These are phyloP conservation scores for Drosophila sechellia DNA, from an alignment of 1,140 invertebrate genomes.

Conservation along the genomic window DNA sequence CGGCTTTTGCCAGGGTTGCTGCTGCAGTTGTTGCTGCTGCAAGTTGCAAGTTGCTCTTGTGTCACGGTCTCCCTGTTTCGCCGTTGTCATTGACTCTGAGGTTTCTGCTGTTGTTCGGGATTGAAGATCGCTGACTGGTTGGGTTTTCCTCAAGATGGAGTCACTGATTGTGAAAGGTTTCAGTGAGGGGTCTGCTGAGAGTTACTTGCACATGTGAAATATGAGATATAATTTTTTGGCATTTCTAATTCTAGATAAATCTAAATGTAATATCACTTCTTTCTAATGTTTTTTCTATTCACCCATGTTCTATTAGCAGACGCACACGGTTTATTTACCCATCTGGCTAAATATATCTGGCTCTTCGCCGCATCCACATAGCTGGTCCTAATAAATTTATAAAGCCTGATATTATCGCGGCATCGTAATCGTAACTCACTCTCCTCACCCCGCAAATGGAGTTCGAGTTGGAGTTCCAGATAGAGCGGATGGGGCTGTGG, in stretches of 20 bases:
- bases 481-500: conserved; percentile 12
- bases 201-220: too few species aligned
- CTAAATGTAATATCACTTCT: too few species aligned
- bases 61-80: not conserved
- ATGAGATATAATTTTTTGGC: too few species aligned
- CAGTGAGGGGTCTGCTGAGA: not conserved
- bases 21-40: conserved; percentile 3
- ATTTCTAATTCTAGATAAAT: too few species aligned
- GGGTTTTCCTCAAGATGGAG: conserved; percentile 36
- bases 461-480: conserved; percentile 17
- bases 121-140: conserved; percentile 16
- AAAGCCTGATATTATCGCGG: conserved; percentile 48
- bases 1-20: conserved; percentile 1
- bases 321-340: conserved; percentile 29
- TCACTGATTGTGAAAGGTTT: conserved; percentile 12
- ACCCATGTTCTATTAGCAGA: not conserved
- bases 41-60: conserved; percentile 9
- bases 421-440: conserved; percentile 35
- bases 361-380: not conserved
- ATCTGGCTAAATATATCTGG: conserved; percentile 57
- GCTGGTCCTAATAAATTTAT: conserved; percentile 59
- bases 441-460: conserved; percentile 2
- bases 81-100: conserved; percentile 31
- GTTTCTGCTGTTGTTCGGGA: conserved; percentile 13
- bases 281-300: not conserved